Conservation (phyloP, 2,113 vertebrate species). For the Eonycteris spelaea region DNA sequence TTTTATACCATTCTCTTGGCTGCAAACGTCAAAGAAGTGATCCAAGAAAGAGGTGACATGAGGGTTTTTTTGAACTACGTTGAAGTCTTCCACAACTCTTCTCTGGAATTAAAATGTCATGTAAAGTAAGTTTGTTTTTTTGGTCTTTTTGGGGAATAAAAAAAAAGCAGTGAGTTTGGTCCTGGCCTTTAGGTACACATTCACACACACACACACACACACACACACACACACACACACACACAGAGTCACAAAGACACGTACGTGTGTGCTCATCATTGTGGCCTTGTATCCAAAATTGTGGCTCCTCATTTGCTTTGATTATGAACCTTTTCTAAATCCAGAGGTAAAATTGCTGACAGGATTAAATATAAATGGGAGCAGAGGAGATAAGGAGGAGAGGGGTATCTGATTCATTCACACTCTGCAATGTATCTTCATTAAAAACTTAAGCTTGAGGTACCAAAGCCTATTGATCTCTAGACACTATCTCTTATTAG, state of each 20-base stretch:
- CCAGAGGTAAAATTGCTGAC: not conserved
- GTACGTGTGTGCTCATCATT: no score
- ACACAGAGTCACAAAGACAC: no score
- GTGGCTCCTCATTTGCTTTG: not conserved
- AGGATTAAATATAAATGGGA: not conserved
- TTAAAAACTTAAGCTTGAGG: not conserved
- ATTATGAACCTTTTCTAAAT: not conserved
- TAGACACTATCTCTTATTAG: no score
- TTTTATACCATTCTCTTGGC: constrained; percentile 49
- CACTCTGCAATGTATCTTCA: no score
- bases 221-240: no score
- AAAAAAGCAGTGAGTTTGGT: not conserved
- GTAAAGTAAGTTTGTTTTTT: constrained; percentile 44
- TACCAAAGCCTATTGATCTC: not conserved
- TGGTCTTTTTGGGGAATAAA: no score
- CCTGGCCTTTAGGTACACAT: not conserved
- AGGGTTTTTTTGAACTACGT: not conserved
- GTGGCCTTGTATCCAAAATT: no score
- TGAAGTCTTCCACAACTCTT: fast-evolving
- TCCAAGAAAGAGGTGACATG: constrained; percentile 34
- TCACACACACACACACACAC: no score
- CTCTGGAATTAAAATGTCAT: not conserved
- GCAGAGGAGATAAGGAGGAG: not conserved
- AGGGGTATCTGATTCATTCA: not conserved
- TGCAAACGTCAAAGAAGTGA: not conserved